Evolutionary conservation across 2,888 invertebrate genomes (phyloP), one percentile per base, ranked within the genome.

Genomic region (Tenthredo notha): DNA sequence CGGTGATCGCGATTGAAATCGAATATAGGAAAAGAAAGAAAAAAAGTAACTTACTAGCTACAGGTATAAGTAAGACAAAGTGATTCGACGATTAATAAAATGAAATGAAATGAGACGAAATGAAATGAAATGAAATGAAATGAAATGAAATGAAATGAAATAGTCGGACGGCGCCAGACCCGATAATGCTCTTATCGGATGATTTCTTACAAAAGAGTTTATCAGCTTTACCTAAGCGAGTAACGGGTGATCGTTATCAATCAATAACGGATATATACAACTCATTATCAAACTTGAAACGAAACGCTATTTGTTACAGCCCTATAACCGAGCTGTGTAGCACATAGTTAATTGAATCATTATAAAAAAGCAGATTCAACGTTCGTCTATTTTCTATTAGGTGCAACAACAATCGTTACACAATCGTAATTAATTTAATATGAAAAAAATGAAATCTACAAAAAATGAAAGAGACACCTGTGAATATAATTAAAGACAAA

Each of bases 161-260:
- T 33, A 50, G 29, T 9, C 77, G 54, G 54, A 18, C 29, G 77
- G 77, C 77, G 77, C 77, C 77, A 77, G 72, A 77, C 29, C 25
- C 47, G 77, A 77, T 77, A 50, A 54, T 40, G 1, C 6, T 3
- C 50, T 77, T 54, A 54, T 77, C 77, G n/a, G 54, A 50, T 77
- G 80, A 61, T 61, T 80, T 80, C 40, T n/a, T 61, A 80, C 80
- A 80, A 61, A 80, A 58, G 80, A 80, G 61, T 80, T 61, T 61
- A 43, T 75, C 29, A n/a, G 47, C 25, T 43, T 75, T 75, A 75
- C 78, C 54, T 78, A 10, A 40, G 25, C 29, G 58, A 58, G 58
- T 78, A 58, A 78, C 78, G 58, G 54, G 78, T 58, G 78, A 78
- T 78, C 78, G 58, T 29, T 78, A 78, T 78, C 78, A 78, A 78